Base-by-base conservation (phyloP, 2,888 invertebrate genomes). In the Eucera pruinosa region DNA sequence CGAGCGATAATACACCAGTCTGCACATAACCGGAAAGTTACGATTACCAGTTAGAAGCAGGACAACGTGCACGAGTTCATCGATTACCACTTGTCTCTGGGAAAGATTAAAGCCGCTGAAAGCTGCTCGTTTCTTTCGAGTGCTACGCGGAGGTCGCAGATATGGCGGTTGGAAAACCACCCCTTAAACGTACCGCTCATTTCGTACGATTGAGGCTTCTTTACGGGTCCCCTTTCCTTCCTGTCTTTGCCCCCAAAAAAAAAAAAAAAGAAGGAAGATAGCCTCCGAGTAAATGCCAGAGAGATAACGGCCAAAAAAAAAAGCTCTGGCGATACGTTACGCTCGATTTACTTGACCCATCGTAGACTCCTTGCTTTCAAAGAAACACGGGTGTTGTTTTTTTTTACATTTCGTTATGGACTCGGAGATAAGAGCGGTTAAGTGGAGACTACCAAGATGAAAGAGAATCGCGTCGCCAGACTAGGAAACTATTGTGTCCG, bases 321-420 rank as follows among this genome's bases (percentile, higher is more conserved):
- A 78, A 61, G 50, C 23, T 30, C 1, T 18, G 13, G 27, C 43
- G 65, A 69, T 58, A 64, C 43, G 55, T 78, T 74, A 80, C 79
- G 52, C 73, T 69, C 80, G 80, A 80, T 80, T 73, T 80, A 73
- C 48, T 70, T 70, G 64, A 62, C 61, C 67, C 52, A 60, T 45
- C 43, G 43, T 27, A 67, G 47, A 43, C 30, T 39, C 15, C 0
- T 11, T n/a, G 47, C n/a, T 36, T 58, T 18, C 27, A 75, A 55
- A 78, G 77, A 65, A 60, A 50, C 75, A 54, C 4, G 47, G 20
- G 33, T 48, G 60, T n/a, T n/a, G n/a, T 33, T n/a, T 55, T 30
- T 64, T 69, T 62, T 74, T 55, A 54, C 54, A 65, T 58, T 23
- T 54, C 52, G 6, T 20, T 33, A 45, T 27, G 25, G 41, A 11